phyloP scores from a whole-genome alignment of 2,888 invertebrate genomes.

The Microplitis deprimator region DNA sequence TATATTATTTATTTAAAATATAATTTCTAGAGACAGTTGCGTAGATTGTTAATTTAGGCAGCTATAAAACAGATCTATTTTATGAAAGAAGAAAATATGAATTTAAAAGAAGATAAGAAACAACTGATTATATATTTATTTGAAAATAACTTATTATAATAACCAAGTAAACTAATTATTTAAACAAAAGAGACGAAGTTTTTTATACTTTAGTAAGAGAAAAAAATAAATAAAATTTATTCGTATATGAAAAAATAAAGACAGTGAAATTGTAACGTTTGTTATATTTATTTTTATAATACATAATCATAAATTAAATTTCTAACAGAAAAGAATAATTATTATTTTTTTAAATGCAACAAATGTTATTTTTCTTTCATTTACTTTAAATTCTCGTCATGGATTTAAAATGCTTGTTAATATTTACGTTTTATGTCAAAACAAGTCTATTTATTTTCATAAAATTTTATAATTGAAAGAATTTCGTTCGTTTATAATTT shows the following conservation, averaged over 20 bases:
- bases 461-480: no score
- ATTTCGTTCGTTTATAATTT: no score
- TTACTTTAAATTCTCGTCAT: background rate
- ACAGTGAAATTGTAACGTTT: background rate
- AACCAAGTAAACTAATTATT: background rate
- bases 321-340: background rate
- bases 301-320: background rate
- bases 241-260: background rate
- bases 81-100: conserved; percentile 99
- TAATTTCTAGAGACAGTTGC: conserved; percentile 95
- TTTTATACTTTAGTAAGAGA: background rate
- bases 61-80: conserved; percentile 99
- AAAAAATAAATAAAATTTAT: background rate
- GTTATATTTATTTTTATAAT: background rate
- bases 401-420: background rate
- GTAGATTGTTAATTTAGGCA: conserved; percentile 99
- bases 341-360: background rate
- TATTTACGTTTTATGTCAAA: no score
- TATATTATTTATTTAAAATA: background rate
- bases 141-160: background rate
- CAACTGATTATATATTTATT: background rate
- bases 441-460: no score
- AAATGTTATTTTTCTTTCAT: background rate
- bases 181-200: background rate
- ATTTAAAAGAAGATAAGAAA: conserved; percentile 88